Percentiles rank a stretch among this genome's conserved stretches.
phyloP scores from a whole-genome alignment of 2,797 vertebrate genomes.

The Chelon labrosus region DNA sequence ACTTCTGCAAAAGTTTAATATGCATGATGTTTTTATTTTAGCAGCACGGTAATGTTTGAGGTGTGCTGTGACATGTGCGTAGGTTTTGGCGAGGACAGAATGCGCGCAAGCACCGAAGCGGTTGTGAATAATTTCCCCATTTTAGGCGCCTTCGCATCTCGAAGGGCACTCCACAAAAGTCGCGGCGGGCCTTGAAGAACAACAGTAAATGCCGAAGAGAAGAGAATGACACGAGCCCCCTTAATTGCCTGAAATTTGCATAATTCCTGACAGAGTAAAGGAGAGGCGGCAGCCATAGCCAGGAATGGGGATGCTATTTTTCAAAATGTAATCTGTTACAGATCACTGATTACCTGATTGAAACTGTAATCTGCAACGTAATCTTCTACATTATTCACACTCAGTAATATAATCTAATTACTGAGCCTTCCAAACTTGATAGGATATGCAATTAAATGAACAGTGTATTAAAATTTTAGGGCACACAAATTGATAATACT shows the following conservation, averaged over 20 bases:
- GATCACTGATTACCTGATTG: constrained; percentile 79
- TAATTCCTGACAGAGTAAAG: constrained; percentile 58
- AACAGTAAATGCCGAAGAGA: constrained; percentile 49
- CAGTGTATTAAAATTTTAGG: constrained; percentile 58
- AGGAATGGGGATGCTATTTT: constrained; percentile 54
- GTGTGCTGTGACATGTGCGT: neutral
- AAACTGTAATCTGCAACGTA: constrained; percentile 75
- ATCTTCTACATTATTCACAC: constrained; percentile 74
- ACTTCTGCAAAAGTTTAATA: neutral
- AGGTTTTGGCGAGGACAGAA: constrained; percentile 3
- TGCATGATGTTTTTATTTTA: neutral
- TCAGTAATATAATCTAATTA: constrained; percentile 70
- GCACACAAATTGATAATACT: constrained; percentile 57
- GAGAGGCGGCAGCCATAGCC: constrained; percentile 39
- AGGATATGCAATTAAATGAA: constrained; percentile 62
- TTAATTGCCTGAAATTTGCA: constrained; percentile 74
- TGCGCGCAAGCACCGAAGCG: constrained; percentile 14
- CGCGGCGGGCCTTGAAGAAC: constrained; percentile 57
- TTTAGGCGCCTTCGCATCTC: constrained; percentile 57
- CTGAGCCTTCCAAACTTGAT: constrained; percentile 56
- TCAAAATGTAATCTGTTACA: constrained; percentile 75
- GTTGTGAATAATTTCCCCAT: constrained; percentile 66
- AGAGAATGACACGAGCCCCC: constrained; percentile 61
- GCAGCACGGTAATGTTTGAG: neutral
- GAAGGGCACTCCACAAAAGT: constrained; percentile 69